phyloP scores from a whole-genome alignment of 2,888 invertebrate genomes.

The Chrysina gloriosa region DNA sequence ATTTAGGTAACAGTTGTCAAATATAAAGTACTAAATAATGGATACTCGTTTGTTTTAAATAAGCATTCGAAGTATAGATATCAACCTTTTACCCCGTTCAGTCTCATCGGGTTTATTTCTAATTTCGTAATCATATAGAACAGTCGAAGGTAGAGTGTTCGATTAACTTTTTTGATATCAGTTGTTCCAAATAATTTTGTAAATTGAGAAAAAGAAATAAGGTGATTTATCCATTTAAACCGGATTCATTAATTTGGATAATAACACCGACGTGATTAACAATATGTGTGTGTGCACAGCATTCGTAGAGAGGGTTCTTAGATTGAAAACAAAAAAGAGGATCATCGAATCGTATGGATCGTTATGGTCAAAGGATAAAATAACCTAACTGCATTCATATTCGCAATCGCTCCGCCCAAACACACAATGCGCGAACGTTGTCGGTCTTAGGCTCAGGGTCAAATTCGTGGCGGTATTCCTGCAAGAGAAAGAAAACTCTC shows the following conservation, averaged over 20 bases:
- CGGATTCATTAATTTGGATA: not conserved
- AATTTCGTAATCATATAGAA: too few species aligned
- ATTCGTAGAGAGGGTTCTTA: conserved; percentile 61
- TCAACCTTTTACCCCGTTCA: too few species aligned
- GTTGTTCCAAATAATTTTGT: too few species aligned
- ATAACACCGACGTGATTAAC: not conserved
- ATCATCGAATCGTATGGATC: conserved; percentile 48
- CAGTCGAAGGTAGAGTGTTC: too few species aligned
- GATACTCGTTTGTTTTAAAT: too few species aligned
- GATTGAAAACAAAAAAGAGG: conserved; percentile 38
- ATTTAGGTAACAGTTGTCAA: too few species aligned
- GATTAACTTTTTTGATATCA: too few species aligned
- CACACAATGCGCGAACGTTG: conserved; percentile 60
- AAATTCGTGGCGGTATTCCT: conserved; percentile 55
- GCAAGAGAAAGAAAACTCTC: conserved; percentile 55
- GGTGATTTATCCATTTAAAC: conserved; percentile 4
- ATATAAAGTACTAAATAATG: too few species aligned
- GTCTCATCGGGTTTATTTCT: too few species aligned
- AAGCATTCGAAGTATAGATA: too few species aligned
- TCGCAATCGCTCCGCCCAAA: conserved; percentile 52
- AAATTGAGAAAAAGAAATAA: not conserved
- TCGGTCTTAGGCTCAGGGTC: conserved; percentile 57
- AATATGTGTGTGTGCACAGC: conserved; percentile 19
- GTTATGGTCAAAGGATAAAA: conserved; percentile 50
- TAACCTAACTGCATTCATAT: conserved; percentile 51